Percentiles rank a stretch among this genome's conserved stretches.
phyloP scores from a whole-genome alignment of 2,888 invertebrate genomes.

The Drosophila neutralis region DNA sequence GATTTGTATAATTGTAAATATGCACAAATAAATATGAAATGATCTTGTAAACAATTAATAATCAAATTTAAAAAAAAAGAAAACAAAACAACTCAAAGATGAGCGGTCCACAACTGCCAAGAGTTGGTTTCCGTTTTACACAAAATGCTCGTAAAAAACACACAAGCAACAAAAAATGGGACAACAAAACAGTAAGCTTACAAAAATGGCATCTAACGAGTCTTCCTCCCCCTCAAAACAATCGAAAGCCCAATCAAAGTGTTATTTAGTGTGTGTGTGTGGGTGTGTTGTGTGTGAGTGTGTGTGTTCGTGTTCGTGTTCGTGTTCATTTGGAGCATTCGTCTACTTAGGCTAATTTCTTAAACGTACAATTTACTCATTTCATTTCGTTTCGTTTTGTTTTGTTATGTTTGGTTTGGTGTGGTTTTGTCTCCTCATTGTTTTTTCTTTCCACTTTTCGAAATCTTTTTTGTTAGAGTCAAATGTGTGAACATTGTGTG shows the following conservation, averaged over 20 bases:
- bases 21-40: constrained; percentile 34
- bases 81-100: constrained; percentile 40
- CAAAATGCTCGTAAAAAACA: constrained; percentile 64
- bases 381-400: constrained; percentile 51
- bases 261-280: constrained; percentile 14
- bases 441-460: constrained; percentile 41
- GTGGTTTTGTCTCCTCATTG: constrained; percentile 25
- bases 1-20: constrained; percentile 9
- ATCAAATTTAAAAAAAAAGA: constrained; percentile 30
- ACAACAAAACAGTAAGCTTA: constrained; percentile 28
- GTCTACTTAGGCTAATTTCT: constrained; percentile 78
- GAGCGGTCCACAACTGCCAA: constrained; percentile 29
- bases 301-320: constrained; percentile 26
- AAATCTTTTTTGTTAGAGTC: constrained; percentile 56
- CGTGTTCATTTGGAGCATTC: constrained; percentile 71
- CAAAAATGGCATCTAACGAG: constrained; percentile 54
- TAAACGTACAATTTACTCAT: constrained; percentile 75
- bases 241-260: constrained; percentile 55
- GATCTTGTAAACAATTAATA: constrained; percentile 22
- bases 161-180: constrained; percentile 34
- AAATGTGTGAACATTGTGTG: constrained; percentile 68
- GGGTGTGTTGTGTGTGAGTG: constrained; percentile 4
- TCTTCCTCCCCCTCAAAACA: constrained; percentile 27
- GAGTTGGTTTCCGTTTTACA: constrained; percentile 16
- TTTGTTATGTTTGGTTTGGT: constrained; percentile 46